These are phyloP conservation scores for Galerucella nymphaeae DNA, from an alignment of 2,888 invertebrate genomes.

Conservation along the genomic window DNA sequence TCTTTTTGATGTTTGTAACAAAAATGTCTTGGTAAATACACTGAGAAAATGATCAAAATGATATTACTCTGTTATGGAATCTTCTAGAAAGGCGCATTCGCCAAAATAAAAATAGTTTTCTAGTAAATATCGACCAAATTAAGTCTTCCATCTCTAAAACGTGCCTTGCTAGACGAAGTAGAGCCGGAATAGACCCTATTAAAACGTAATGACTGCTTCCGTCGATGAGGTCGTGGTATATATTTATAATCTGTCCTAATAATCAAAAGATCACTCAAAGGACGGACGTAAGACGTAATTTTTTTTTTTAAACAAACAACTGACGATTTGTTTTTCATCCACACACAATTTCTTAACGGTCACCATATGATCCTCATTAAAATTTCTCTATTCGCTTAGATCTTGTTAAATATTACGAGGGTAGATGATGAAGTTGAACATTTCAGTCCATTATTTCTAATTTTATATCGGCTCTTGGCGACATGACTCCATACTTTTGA, in stretches of 20 bases:
- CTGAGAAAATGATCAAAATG: no score
- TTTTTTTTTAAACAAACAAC: slow-evolving; percentile 17
- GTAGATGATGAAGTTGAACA: no score
- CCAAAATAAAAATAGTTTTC: no score
- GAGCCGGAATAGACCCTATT: slow-evolving; percentile 17
- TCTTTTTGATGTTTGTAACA: no score
- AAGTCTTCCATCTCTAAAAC: background rate
- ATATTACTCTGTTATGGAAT: no score
- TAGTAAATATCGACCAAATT: no score
- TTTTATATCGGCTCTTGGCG: no score
- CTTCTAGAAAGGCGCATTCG: no score
- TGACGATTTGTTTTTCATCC: background rate
- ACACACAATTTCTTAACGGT: background rate
- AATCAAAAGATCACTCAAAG: slow-evolving; percentile 36
- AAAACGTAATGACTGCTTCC: slow-evolving; percentile 21
- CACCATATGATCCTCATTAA: background rate
- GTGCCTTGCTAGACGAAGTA: slow-evolving; percentile 26
- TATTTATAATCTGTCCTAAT: slow-evolving; percentile 13
- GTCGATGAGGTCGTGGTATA: slow-evolving; percentile 21
- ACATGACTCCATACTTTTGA: no score
- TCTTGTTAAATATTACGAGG: no score
- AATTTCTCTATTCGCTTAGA: background rate
- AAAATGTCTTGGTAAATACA: no score
- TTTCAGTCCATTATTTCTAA: no score
- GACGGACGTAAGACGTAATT: slow-evolving; percentile 35